Conservation (phyloP, 2,113 vertebrate species). For the Megaceryle torquata region DNA sequence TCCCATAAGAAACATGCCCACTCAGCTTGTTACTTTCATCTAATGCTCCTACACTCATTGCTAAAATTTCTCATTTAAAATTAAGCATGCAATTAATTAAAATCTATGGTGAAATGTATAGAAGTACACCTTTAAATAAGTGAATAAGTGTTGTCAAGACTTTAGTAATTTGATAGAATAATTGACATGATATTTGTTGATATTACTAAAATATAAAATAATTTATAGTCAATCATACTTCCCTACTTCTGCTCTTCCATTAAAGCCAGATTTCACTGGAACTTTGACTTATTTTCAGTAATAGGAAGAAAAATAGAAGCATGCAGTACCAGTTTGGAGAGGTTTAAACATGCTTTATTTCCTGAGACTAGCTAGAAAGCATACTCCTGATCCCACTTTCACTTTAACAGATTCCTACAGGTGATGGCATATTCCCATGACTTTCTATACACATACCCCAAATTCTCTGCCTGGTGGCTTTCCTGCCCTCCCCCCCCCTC, state of each 20-base stretch:
- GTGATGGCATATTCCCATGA: constrained; percentile 22
- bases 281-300: background rate
- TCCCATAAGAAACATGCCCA: background rate
- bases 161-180: background rate
- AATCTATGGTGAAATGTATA: background rate
- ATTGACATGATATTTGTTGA: background rate
- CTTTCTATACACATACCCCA: background rate
- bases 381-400: background rate
- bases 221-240: background rate
- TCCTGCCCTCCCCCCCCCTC: background rate
- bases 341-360: background rate
- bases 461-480: background rate
- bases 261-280: background rate
- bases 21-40: background rate
- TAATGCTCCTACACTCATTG: background rate
- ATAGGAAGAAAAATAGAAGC: constrained; percentile 1
- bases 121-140: background rate
- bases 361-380: background rate
- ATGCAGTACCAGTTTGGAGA: background rate
- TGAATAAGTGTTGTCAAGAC: background rate
- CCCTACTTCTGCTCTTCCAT: background rate
- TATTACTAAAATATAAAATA: background rate
- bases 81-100: background rate
- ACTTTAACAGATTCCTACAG: background rate
- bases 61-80: background rate